Base-by-base conservation (phyloP, 2,113 vertebrate species). In the Antigone vipio region DNA sequence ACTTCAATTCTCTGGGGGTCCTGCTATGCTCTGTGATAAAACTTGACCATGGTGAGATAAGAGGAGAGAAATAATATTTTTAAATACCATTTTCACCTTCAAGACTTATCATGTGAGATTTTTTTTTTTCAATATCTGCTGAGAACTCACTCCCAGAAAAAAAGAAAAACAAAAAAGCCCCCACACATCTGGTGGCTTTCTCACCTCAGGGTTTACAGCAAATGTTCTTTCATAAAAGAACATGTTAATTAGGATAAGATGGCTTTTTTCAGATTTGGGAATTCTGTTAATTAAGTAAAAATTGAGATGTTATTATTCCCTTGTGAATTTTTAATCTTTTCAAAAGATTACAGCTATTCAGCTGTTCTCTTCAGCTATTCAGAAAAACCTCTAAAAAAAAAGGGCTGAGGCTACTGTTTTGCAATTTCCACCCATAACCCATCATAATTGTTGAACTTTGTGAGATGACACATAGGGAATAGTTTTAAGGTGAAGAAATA, bases 201-300 rank as follows among this genome's bases (percentile, higher is more conserved):
- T 90, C 55, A 86, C 17, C 29, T 50, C 63, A 47, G 67, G 55
- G 32, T 67, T 90, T 95, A 55, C 7, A 88, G 60, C 17, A 80
- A 88, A 27, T 21, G 11, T 58, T 94, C 53, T 47, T 80, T 75
- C n/a, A 64, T 50, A 62, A 85, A 88, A 86, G n/a, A 88, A 90
- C 42, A 74, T 69, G 52, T 88, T 93, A 92, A 95, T 95, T 96
- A 79, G 58, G 17, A 79, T 30, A 71, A 83, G 24, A 77, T 14
- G 6, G 26, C 5, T 44, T 49, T 93, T 80, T 94, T 62, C 78
- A 85, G 72, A 91, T 88, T 88, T 77, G 75, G 72, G 63, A 95
- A 94, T 86, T 90, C 68, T 75, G 42, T 78, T 88, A 96, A 92
- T 80, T 77, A 67, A 83, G 50, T 58, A 74, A 77, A 90, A 95